phyloP scores from a whole-genome alignment of 2,888 invertebrate genomes.

The Orthosia cruda region DNA sequence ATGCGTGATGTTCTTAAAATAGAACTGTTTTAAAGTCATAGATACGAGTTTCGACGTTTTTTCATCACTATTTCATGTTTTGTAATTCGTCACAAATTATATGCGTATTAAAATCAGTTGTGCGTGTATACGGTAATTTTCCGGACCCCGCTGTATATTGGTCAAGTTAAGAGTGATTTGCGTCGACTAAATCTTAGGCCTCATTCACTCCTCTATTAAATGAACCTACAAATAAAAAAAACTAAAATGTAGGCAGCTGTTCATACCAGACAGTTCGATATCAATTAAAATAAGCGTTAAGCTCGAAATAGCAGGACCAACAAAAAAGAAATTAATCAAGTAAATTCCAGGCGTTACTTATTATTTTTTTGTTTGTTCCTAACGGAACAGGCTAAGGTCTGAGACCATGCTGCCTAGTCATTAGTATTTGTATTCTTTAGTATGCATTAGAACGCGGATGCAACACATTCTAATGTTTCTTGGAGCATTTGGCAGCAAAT shows the following conservation, averaged over 20 bases:
- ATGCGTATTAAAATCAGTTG: slow-evolving; percentile 16
- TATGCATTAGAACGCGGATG: too few species aligned
- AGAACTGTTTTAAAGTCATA: slow-evolving; percentile 28
- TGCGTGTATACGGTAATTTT: slow-evolving; percentile 26
- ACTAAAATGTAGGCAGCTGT: slow-evolving; percentile 26
- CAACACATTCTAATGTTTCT: too few species aligned
- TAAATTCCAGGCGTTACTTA: slow-evolving; percentile 53
- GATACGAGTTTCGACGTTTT: slow-evolving; percentile 10
- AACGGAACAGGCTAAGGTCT: too few species aligned
- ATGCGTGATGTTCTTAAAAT: slow-evolving; percentile 32
- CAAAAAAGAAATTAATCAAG: slow-evolving; percentile 66
- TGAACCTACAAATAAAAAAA: slow-evolving; percentile 27
- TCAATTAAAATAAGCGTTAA: slow-evolving; percentile 54
- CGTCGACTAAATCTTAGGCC: slow-evolving; percentile 43
- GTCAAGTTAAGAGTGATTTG: slow-evolving; percentile 38
- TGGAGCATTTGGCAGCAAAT: too few species aligned
- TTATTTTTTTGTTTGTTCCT: too few species aligned
- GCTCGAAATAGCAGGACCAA: slow-evolving; percentile 53
- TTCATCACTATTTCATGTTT: slow-evolving; percentile 22
- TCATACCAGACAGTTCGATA: slow-evolving; percentile 57
- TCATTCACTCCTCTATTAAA: slow-evolving; percentile 45
- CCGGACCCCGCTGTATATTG: slow-evolving; percentile 17
- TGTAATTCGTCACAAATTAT: slow-evolving; percentile 37
- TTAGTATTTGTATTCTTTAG: too few species aligned
- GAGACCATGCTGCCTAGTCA: too few species aligned